Base-by-base conservation (phyloP, 2,797 vertebrate genomes). In the Martes flavigula region DNA sequence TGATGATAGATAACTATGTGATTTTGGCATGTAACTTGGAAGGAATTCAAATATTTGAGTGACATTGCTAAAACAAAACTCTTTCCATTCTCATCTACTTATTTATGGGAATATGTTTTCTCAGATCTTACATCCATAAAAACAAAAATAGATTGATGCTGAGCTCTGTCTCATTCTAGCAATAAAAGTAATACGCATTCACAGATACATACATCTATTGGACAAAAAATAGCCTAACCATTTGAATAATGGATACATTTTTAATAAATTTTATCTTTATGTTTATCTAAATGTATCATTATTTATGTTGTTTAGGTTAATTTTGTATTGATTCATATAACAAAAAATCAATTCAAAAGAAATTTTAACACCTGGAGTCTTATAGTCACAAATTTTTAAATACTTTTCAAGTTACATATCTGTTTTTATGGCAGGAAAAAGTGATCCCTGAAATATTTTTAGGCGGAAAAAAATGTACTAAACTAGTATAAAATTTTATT, bases 1-100 rank as follows among this genome's bases (percentile, higher is more conserved):
- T 97, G 96, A 94, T 97, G 97, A 97, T 89, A 97, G 95, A 96
- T 97, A 98, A 94, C 90, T 90, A 90, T 90, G 96, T 96, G 75
- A 96, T 84, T 97, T 93, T 86, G 94, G 95, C 94, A 97, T 94
- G 58, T 83, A 92, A 96, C 51, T 98, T 97, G 97, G 97, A 98
- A 97, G 91, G 46, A 92, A 35, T 94, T 96, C 96, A 98, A 96
- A 46, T 58, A 56, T 91, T 96, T 96, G 82, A 97, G 68, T 95
- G 97, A 38, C 72, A 97, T n/a, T 97, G 90, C 81, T 97, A 94
- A 96, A 96, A 96, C 90, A 95, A 94, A 94, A 92, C 20, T 54
- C 77, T 58, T 84, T 91, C 60, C 64, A 85, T 85, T 96, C 82
- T 94, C 56, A 87, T 92, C 60, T 95, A 86, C 56, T 97, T 96